phyloP scores from a whole-genome alignment of 2,888 invertebrate species.

The Amaurobius ferox region DNA sequence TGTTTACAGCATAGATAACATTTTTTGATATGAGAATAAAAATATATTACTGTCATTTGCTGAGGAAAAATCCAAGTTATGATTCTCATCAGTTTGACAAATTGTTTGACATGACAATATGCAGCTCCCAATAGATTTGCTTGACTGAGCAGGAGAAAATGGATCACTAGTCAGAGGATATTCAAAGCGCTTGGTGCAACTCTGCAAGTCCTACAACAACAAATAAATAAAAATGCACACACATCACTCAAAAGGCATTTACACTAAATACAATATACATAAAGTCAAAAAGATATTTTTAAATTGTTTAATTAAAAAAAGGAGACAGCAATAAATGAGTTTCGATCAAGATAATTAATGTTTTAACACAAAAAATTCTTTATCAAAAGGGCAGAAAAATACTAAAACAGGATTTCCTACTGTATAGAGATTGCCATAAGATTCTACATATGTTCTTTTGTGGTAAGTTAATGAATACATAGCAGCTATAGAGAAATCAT shows the following conservation, averaged over 20 bases:
- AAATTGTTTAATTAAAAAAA: no score
- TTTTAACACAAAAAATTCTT: no score
- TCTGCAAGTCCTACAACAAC: slow-evolving; percentile 45
- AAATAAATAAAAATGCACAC: no score
- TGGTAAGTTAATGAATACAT: slow-evolving; percentile 71
- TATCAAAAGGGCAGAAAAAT: not conserved
- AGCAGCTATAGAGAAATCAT: slow-evolving; percentile 52
- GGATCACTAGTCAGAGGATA: slow-evolving; percentile 63
- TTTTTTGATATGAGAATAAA: no score
- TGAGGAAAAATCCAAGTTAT: not conserved
- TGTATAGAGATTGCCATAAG: slow-evolving; percentile 83
- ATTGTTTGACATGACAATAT: slow-evolving; percentile 66
- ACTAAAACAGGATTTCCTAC: slow-evolving; percentile 77
- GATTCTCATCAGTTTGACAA: slow-evolving; percentile 41
- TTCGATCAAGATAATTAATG: no score
- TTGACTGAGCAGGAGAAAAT: slow-evolving; percentile 12
- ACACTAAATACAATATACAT: no score
- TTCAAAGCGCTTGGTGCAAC: slow-evolving; percentile 72
- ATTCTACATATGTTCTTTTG: slow-evolving; percentile 77
- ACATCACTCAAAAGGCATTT: no score
- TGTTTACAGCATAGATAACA: no score
- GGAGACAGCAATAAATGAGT: no score
- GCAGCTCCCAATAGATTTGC: slow-evolving; percentile 32
- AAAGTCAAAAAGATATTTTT: no score
- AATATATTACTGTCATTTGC: slow-evolving; percentile 50